Percentiles rank a stretch among this genome's conserved stretches.
Conservation (phyloP, 2,888 invertebrate species). For the Minunthozetes semirufus region DNA sequence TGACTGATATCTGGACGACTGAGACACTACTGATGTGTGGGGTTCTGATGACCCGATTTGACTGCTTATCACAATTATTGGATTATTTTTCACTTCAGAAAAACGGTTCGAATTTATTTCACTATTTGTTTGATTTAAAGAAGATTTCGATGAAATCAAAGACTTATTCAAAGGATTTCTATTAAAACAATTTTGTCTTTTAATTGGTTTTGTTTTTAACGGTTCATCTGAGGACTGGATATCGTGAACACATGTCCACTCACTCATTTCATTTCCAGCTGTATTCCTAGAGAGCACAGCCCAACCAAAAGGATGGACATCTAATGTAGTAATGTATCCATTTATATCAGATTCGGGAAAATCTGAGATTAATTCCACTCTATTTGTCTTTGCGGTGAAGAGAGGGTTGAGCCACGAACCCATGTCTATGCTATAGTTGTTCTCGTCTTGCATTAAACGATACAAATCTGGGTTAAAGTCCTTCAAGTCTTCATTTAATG, state of each 20-base stretch:
- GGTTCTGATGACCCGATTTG: constrained; percentile 25
- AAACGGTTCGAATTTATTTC: neutral
- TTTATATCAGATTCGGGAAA: constrained; percentile 79
- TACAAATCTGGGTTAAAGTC: constrained; percentile 85
- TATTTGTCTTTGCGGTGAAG: constrained; percentile 71
- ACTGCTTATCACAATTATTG: constrained; percentile 9
- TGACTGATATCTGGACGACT: neutral
- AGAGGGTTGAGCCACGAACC: constrained; percentile 73
- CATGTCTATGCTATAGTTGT: constrained; percentile 65
- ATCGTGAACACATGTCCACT: constrained; percentile 93
- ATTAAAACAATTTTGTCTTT: neutral
- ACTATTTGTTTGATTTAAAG: neutral
- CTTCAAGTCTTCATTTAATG: constrained; percentile 68
- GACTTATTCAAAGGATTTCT: neutral
- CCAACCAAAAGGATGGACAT: constrained; percentile 85
- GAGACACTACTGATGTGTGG: neutral
- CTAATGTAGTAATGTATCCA: constrained; percentile 79
- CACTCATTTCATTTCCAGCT: constrained; percentile 73
- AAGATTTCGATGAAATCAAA: neutral
- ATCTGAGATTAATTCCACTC: constrained; percentile 82
- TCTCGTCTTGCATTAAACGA: constrained; percentile 77
- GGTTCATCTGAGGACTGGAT: constrained; percentile 60
- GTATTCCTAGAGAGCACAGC: constrained; percentile 80
- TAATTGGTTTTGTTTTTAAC: neutral
- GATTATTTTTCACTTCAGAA: neutral